A percentile compares a stretch with the other conserved stretches of the same genome.
phyloP scores from a whole-genome alignment of 2,888 invertebrate species.

The Andrena praecox region DNA sequence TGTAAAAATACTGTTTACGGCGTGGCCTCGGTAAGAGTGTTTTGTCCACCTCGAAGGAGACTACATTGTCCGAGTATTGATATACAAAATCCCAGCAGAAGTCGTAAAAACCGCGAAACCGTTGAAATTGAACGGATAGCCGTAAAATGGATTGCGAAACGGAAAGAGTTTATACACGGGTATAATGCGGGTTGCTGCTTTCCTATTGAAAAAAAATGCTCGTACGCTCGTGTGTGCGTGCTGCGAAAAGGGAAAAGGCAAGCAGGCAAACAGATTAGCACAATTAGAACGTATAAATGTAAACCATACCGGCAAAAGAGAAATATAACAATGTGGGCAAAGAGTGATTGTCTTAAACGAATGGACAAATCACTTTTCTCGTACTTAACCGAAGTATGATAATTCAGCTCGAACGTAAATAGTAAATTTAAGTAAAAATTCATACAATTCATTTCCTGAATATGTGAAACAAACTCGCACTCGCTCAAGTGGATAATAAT shows the following conservation, averaged over 20 bases:
- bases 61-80: conserved; percentile 2
- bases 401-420: too few species aligned
- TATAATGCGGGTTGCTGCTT: conserved; percentile 47
- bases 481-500: too few species aligned
- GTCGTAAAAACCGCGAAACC: conserved; percentile 31
- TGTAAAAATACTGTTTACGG: conserved; percentile 6
- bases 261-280: conserved; percentile 23
- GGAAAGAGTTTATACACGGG: conserved; percentile 26
- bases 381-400: not conserved
- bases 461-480: too few species aligned
- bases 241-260: conserved; percentile 19
- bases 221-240: not conserved
- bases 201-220: conserved; percentile 24
- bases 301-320: not conserved
- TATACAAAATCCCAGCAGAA: not conserved
- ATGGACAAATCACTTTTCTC: not conserved
- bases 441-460: too few species aligned
- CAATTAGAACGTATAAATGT: not conserved
- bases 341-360: not conserved
- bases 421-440: too few species aligned
- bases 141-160: conserved; percentile 39
- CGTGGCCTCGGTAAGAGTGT: not conserved
- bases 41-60: not conserved
- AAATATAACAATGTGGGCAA: not conserved
- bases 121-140: conserved; percentile 49